phyloP scores from a whole-genome alignment of 92 coral and sea anemone genomes.

The Epizoanthus ramosus region DNA sequence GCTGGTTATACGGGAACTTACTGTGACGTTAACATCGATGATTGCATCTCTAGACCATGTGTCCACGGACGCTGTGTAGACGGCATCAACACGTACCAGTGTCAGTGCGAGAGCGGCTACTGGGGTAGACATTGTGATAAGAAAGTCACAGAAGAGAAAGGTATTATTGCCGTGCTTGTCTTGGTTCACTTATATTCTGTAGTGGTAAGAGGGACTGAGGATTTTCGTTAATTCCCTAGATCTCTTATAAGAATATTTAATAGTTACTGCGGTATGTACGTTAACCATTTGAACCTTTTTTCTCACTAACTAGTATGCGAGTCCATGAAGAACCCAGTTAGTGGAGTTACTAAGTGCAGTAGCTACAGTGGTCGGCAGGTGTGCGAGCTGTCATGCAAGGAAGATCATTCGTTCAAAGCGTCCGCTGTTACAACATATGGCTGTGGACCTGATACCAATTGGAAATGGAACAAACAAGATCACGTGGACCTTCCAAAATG shows the following conservation, averaged over 20 bases:
- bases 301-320: not conserved
- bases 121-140: conserved; percentile 47
- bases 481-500: conserved; percentile 42
- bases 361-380: conserved; percentile 50
- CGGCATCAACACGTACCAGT: conserved; percentile 24
- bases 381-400: conserved; percentile 49
- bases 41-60: conserved; percentile 34
- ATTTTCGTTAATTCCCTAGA: too few relatives aligned
- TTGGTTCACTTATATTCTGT: too few relatives aligned
- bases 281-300: not conserved
- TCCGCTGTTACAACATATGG: conserved; percentile 47
- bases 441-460: conserved; percentile 70
- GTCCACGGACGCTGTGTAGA: conserved; percentile 36
- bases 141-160: not conserved
- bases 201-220: too few relatives aligned
- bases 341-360: conserved; percentile 39
- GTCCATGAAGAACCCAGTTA: conserved; percentile 28
- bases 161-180: not conserved
- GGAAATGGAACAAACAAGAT: conserved; percentile 56
- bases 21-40: conserved; percentile 45
- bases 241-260: too few relatives aligned
- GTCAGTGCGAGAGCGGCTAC: conserved; percentile 37
- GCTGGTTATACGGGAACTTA: conserved; percentile 35
- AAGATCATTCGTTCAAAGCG: conserved; percentile 50
- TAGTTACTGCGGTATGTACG: too few relatives aligned